These are phyloP conservation scores for Paedocypris sp. DNA, from an alignment of 2,113 vertebrate genomes.

Conservation along the genomic window DNA sequence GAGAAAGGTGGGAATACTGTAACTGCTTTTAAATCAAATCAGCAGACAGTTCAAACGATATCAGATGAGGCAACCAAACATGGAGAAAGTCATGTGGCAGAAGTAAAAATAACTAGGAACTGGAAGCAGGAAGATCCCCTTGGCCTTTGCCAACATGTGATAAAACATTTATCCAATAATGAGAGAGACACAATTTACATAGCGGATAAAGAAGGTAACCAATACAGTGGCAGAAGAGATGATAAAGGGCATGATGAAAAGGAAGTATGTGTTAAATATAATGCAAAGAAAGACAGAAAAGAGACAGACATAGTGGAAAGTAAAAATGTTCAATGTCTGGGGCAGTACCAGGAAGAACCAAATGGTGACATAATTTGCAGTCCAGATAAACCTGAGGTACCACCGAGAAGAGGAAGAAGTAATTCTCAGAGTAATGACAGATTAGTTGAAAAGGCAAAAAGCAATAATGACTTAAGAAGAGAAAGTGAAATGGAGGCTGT, in stretches of 20 bases:
- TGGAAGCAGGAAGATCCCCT: conserved; percentile 9
- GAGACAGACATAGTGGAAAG: background rate
- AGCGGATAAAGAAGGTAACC: background rate
- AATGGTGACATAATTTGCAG: background rate
- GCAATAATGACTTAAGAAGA: conserved; percentile 29
- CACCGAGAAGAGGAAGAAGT: conserved; percentile 18
- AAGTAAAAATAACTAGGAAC: conserved; percentile 23
- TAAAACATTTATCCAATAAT: conserved; percentile 1
- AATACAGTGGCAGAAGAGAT: background rate
- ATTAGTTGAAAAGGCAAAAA: conserved; percentile 5
- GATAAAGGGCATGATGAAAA: conserved; percentile 1
- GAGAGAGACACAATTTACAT: conserved; percentile 4
- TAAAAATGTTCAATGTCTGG: background rate
- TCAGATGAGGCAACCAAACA: conserved; percentile 40
- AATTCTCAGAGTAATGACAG: background rate
- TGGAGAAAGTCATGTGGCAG: conserved; percentile 30
- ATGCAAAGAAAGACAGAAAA: background rate
- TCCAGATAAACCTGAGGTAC: conserved; percentile 17
- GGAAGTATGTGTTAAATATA: background rate
- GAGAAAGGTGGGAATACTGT: conserved; percentile 39
- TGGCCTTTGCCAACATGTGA: conserved; percentile 12
- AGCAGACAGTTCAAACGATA: conserved; percentile 42
- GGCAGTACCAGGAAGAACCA: background rate
- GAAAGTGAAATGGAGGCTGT: conserved; percentile 3
- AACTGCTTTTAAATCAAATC: conserved; percentile 11